These are phyloP conservation scores for Chlorops oryzae DNA, from an alignment of 1,140 invertebrate species.

Conservation along the genomic window DNA sequence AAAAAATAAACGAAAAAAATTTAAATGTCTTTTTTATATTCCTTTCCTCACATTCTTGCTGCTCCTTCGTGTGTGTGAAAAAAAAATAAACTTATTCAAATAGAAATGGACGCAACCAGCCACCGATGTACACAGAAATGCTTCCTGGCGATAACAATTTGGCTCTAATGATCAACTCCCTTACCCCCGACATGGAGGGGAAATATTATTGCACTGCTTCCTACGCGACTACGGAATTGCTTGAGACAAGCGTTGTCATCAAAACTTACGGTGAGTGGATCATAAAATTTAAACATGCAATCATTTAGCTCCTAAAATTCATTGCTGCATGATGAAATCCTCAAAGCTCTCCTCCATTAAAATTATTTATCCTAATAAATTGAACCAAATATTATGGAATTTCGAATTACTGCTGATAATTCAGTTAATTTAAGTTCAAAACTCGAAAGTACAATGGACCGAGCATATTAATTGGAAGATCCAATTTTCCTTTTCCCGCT, in stretches of 20 bases:
- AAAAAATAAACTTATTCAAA: too few relatives aligned
- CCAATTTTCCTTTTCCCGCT: too few relatives aligned
- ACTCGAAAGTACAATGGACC: too few relatives aligned
- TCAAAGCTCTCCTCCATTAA: too few relatives aligned
- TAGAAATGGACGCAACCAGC: conserved; percentile 48
- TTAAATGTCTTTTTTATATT: neutral
- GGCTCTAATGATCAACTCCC: conserved; percentile 66
- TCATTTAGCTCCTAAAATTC: neutral
- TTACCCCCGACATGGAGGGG: conserved; percentile 70
- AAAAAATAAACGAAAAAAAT: neutral
- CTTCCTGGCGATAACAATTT: conserved; percentile 58
- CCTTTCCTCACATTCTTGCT: too few relatives aligned
- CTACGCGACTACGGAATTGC: conserved; percentile 62
- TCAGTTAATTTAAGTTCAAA: too few relatives aligned
- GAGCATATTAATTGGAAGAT: too few relatives aligned
- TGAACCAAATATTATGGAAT: too few relatives aligned
- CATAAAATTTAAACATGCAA: neutral
- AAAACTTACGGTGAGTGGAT: conserved; percentile 64
- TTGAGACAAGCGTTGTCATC: conserved; percentile 62
- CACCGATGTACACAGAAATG: conserved; percentile 60
- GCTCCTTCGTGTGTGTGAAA: too few relatives aligned
- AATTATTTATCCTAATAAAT: too few relatives aligned
- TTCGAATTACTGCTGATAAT: too few relatives aligned
- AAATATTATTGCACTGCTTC: conserved; percentile 75
- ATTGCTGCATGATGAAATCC: too few relatives aligned